These are phyloP conservation scores for Nymphalis io DNA, from an alignment of 1,140 invertebrate species.

Conservation along the genomic window DNA sequence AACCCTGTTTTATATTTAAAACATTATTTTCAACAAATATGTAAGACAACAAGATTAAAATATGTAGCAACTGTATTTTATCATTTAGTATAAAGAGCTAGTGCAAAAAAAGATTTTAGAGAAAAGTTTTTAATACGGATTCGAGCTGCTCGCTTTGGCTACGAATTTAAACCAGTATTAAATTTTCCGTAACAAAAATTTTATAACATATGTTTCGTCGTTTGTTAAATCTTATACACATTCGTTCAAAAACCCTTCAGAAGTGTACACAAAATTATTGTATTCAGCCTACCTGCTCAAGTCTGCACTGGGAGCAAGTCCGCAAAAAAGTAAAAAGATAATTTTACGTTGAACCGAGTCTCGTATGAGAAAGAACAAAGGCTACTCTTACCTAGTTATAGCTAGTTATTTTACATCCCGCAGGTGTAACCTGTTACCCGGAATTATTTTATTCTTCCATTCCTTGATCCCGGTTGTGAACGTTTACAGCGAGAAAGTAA, in stretches of 20 bases:
- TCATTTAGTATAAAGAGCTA: too few species aligned
- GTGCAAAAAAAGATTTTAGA: too few species aligned
- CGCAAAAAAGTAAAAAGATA: conserved; percentile 74
- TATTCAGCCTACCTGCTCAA: conserved; percentile 67
- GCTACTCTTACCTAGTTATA: conserved; percentile 69
- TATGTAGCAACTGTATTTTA: too few species aligned
- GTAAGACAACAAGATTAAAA: too few species aligned
- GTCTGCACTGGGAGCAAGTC: conserved; percentile 44
- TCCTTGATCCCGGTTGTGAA: conserved; percentile 41
- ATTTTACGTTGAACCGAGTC: conserved; percentile 64
- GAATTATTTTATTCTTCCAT: conserved; percentile 62
- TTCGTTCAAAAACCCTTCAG: conserved; percentile 4
- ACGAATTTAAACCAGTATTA: too few species aligned
- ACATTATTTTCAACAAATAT: too few species aligned
- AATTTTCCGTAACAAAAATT: background rate
- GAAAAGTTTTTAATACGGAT: too few species aligned
- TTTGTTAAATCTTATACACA: background rate
- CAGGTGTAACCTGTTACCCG: conserved; percentile 69
- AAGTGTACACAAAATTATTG: conserved; percentile 45
- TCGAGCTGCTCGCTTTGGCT: too few species aligned
- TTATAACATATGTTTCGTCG: conserved; percentile 2
- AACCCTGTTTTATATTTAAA: too few species aligned
- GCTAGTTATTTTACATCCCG: conserved; percentile 64
- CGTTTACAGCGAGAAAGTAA: conserved; percentile 24
- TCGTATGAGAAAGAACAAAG: conserved; percentile 71